These are phyloP conservation scores for Muscicapa striata DNA, from an alignment of 2,797 vertebrate genomes.

Conservation along the genomic window DNA sequence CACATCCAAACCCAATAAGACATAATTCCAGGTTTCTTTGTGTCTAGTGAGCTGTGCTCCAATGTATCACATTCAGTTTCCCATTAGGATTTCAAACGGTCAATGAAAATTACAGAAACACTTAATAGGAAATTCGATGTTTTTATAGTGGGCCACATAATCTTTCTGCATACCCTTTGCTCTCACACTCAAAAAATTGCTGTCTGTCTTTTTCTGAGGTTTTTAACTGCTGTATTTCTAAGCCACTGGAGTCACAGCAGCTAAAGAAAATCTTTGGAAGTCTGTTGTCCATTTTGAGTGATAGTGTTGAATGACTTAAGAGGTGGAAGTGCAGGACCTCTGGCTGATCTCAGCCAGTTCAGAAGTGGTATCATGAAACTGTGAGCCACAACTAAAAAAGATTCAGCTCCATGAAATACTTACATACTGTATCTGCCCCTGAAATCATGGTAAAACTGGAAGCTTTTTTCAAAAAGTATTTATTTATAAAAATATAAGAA, in stretches of 20 bases:
- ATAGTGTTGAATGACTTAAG: background rate
- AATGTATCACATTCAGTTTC: background rate
- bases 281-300: background rate
- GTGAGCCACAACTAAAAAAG: background rate
- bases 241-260: background rate
- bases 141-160: background rate
- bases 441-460: background rate
- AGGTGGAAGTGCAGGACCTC: background rate
- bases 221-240: background rate
- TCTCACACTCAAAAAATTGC: background rate
- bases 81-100: background rate
- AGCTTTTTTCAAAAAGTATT: background rate
- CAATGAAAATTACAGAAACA: conserved; percentile 10
- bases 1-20: background rate
- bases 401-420: background rate
- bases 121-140: background rate
- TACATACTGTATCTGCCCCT: background rate
- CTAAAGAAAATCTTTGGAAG: background rate
- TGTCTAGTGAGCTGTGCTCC: background rate
- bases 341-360: background rate
- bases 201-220: background rate
- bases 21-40: conserved; percentile 15
- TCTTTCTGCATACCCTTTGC: background rate
- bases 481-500: background rate
- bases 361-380: background rate